These are phyloP conservation scores for Hoplodrina blanda DNA, from an alignment of 2,888 invertebrate genomes.

Conservation along the genomic window DNA sequence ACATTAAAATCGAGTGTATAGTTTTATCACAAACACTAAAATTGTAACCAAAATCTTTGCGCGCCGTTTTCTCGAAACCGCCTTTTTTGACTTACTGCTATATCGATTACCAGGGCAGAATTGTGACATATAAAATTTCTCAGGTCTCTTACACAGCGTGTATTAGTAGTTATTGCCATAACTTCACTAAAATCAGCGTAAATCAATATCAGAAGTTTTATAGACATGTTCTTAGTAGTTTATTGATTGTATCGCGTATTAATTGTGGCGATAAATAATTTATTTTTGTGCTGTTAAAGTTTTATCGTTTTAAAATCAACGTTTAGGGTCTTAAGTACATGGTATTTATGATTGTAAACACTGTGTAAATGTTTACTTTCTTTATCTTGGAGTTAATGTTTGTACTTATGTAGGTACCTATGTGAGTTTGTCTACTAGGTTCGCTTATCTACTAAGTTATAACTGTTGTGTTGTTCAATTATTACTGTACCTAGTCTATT, in stretches of 20 bases:
- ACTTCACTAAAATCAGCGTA: slow-evolving; percentile 55
- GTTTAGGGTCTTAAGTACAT: slow-evolving; percentile 23
- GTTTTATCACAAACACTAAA: too few relatives aligned
- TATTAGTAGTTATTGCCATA: slow-evolving; percentile 52
- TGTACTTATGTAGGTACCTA: slow-evolving; percentile 1
- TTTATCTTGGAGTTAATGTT: slow-evolving; percentile 29
- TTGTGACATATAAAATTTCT: slow-evolving; percentile 17
- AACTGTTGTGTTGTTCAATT: background rate
- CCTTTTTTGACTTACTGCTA: too few relatives aligned
- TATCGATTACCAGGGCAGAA: too few relatives aligned
- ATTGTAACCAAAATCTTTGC: too few relatives aligned
- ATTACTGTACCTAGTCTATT: background rate
- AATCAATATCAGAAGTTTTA: slow-evolving; percentile 59
- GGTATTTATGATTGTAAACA: slow-evolving; percentile 28
- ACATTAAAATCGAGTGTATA: too few relatives aligned
- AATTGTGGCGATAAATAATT: slow-evolving; percentile 58
- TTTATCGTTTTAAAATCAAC: slow-evolving; percentile 48
- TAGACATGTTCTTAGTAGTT: slow-evolving; percentile 48
- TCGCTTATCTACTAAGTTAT: slow-evolving; percentile 25
- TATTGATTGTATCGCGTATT: slow-evolving; percentile 47
- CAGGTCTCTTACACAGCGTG: slow-evolving; percentile 1
- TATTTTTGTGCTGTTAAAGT: slow-evolving; percentile 42
- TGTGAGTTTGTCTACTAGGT: background rate
- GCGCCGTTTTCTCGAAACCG: too few relatives aligned
- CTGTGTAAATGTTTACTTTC: slow-evolving; percentile 25